A percentile compares a stretch with the other conserved stretches of the same genome.
These are phyloP conservation scores for Polydrusus pterygomalis DNA, from an alignment of 2,888 invertebrate species.

Conservation along the genomic window DNA sequence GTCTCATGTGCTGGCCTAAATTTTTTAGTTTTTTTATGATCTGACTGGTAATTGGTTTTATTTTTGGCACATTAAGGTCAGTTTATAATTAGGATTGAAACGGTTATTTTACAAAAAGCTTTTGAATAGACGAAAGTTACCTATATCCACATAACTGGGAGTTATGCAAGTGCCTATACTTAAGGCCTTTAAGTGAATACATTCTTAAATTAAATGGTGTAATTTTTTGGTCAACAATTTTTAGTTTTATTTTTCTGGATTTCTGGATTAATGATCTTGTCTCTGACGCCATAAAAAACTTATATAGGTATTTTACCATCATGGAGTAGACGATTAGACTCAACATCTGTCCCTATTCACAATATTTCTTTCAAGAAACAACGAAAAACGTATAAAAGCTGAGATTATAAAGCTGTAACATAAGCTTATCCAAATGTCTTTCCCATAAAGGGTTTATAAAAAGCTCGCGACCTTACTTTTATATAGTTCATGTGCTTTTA, in stretches of 20 bases:
- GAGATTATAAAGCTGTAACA: slow-evolving; percentile 1
- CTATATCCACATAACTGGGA: no score
- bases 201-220: no score
- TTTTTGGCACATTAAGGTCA: slow-evolving; percentile 14
- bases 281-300: no score
- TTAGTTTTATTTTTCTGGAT: no score
- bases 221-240: no score
- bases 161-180: no score
- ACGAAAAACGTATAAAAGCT: neutral
- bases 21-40: slow-evolving; percentile 4
- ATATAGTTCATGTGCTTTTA: slow-evolving; percentile 18
- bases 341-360: neutral
- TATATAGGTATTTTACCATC: no score
- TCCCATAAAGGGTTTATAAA: slow-evolving; percentile 36
- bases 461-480: slow-evolving; percentile 30
- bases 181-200: no score
- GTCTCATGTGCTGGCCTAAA: slow-evolving; percentile 18
- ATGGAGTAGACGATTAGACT: neutral
- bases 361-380: slow-evolving; percentile 15
- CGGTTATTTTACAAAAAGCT: no score
- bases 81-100: neutral
- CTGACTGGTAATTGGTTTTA: slow-evolving; percentile 7
- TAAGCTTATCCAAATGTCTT: slow-evolving; percentile 31
- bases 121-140: no score
- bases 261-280: no score